Evolutionary conservation across 2,888 invertebrate species (phyloP).

Genomic region (Vesta saturnalis): DNA sequence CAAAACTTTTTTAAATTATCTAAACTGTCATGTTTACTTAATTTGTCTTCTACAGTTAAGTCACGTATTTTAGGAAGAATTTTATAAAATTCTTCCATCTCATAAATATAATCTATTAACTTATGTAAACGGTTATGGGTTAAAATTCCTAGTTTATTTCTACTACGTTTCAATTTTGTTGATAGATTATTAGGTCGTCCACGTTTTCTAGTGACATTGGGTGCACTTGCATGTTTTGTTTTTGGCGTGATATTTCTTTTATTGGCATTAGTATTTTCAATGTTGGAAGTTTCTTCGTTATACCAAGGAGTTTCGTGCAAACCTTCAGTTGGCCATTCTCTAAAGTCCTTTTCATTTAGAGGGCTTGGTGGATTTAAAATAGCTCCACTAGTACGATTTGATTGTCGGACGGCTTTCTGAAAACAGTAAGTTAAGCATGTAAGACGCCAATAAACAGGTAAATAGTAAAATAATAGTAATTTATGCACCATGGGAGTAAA

Average conservation of each 20-base stretch:
- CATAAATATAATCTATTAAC: neutral
- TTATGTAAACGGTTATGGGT: neutral
- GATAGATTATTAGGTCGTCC: neutral
- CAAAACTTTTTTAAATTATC: neutral
- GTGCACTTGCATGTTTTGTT: neutral
- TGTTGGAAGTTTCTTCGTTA: conserved; percentile 51
- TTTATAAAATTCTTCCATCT: neutral
- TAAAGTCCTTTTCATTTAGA: conserved; percentile 41
- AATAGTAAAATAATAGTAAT: too few species aligned
- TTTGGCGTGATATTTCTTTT: neutral
- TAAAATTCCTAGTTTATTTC: neutral
- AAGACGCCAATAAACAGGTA: too few species aligned
- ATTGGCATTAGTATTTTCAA: conserved; percentile 48
- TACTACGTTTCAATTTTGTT: neutral
- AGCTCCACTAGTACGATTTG: conserved; percentile 43
- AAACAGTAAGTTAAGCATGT: too few species aligned
- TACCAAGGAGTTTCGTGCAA: conserved; percentile 57
- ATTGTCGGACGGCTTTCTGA: conserved; percentile 36
- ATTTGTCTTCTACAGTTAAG: neutral
- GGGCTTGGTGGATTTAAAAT: conserved; percentile 43
- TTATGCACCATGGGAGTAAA: too few species aligned
- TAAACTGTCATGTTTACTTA: neutral
- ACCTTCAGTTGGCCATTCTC: conserved; percentile 51
- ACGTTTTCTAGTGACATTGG: neutral
- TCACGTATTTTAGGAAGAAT: neutral